Percentiles rank a stretch among this genome's conserved stretches.
Evolutionary conservation across 2,797 vertebrate genomes (phyloP).

Genomic region (Alauda arvensis): DNA sequence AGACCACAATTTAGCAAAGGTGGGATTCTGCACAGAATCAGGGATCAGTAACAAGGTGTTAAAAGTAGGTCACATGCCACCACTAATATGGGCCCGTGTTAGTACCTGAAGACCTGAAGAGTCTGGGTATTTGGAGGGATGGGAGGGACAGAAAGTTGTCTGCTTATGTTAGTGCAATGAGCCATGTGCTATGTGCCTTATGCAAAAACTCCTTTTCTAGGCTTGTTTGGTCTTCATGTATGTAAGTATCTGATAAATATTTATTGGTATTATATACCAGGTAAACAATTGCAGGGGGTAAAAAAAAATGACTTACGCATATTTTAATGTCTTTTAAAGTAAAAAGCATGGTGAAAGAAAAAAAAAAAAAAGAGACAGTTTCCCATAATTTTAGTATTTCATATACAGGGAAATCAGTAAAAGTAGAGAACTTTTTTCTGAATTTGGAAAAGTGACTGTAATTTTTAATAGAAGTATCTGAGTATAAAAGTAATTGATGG

Average conservation of each 20-base stretch:
- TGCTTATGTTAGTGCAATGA: background rate
- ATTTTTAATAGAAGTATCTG: background rate
- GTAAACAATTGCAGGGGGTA: background rate
- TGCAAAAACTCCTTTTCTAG: background rate
- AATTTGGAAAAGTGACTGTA: background rate
- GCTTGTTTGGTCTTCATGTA: background rate
- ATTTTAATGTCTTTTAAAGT: background rate
- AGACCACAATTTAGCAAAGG: background rate
- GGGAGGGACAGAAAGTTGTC: background rate
- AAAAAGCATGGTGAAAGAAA: background rate
- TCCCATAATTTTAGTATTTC: background rate
- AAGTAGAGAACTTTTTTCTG: background rate
- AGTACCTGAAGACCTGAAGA: background rate
- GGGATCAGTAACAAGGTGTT: background rate
- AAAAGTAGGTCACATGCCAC: background rate
- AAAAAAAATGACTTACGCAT: background rate
- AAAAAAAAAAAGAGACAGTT: background rate
- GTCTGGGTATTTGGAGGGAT: background rate
- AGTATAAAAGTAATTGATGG: background rate
- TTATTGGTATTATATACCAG: background rate
- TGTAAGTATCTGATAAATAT: background rate
- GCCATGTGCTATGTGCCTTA: background rate
- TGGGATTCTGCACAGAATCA: background rate
- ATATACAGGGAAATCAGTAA: background rate
- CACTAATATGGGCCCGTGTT: background rate